Base-by-base conservation (phyloP, 2,797 vertebrate genomes). In the Uromys caudimaculatus region DNA sequence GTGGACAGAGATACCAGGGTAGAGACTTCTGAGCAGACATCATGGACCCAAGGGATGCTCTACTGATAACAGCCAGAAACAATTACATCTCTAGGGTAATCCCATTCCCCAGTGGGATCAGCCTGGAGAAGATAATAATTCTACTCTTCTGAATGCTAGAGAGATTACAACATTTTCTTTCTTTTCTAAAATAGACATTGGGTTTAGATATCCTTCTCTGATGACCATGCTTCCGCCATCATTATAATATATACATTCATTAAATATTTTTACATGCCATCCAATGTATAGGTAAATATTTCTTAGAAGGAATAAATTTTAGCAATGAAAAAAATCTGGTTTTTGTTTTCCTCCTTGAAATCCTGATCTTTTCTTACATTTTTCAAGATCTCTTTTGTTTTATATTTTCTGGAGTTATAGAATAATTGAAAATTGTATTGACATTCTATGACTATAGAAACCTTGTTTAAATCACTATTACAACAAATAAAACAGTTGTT, bases 301-400 rank as follows among this genome's bases (percentile, higher is more conserved):
- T 62, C 52, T 91, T 73, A 64, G n/a, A 85, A 62, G 23, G 17
- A 91, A 89, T 91, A 89, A 82, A 90, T 86, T 86, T 93, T 58
- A 71, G 87, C 27, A 4, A 52, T 12, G 6, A 86, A 85, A 91
- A 97, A 60, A 60, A 3, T 7, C 4, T 47, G 29, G 0, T 23
- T 50, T 76, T 12, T 88, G 64, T 92, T 38, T 19, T 44, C 79
- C 10, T 93, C 35, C 58, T 38, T 24, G 19, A 96, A 87, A 52
- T 21, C 11, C 50, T 76, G 0, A 10, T 90, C 38, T 89, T 95
- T 54, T 62, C 4, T 94, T 52, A 47, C 7, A 62, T 10, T 69
- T 69, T 95, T 38, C 50, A 89, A 64, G 52, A 47, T 81, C 82
- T 88, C n/a, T 85, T 9, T 12, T 87, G 24, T 13, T 75, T 81